Base-by-base conservation (phyloP, 1,140 invertebrate species). In the Argopecten irradians region DNA sequence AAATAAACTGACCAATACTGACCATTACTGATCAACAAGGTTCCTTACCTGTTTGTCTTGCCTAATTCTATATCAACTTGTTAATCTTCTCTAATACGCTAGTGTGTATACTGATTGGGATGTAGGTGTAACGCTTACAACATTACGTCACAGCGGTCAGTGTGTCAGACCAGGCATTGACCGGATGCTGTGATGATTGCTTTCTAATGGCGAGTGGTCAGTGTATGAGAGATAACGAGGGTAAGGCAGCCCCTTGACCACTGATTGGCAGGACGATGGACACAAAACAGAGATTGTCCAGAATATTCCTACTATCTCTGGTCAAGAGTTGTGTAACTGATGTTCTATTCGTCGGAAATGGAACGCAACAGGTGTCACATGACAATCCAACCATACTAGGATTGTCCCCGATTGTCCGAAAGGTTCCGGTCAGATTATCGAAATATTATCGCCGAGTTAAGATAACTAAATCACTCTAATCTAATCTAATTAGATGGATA, bases 201-300 rank as follows among this genome's bases (percentile, higher is more conserved):
- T 71, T 71, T 71, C 55, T 71, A 28, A 71, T 71, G 55, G 55
- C n/a, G 55, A 71, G 55, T 71, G 55, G 55, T 71, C 55, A 71
- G 55, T 71, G n/a, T 71, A 22, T 71, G n/a, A 71, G 8, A 71
- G 55, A 28, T 71, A 28, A 71, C 22, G 1, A 1, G 28, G 55
- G 55, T 71, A 71, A 71, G 55, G n/a, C n/a, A 71, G 55, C n/a
- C 28, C n/a, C 55, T 71, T 71, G n/a, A 71, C 55, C 55, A n/a
- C 8, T 16, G 55, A 71, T 71, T 71, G 55, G 55, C 55, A 71
- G n/a, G 55, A 22, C 5, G 55, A 71, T n/a, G 55, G 55, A 71
- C n/a, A 71, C 55, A 71, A 71, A 71, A 71, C 55, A 71, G 55
- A 71, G 55, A 22, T 71, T 71, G 22, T 71, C 11, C n/a, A n/a